phyloP scores from a whole-genome alignment of 1,140 invertebrate genomes.

The Sitodiplosis mosellana region DNA sequence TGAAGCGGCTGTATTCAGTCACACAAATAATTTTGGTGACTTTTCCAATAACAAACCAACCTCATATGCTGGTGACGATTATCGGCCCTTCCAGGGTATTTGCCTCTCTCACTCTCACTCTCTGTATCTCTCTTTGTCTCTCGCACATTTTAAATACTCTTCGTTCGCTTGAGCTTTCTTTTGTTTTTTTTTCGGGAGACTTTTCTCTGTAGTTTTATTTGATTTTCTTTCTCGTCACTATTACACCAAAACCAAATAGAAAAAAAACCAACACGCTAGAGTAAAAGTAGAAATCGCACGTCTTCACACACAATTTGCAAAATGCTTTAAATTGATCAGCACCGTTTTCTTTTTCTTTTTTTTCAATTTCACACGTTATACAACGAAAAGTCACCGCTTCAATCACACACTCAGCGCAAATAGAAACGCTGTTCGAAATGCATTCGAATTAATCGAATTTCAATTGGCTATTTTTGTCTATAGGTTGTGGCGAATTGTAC shows the following conservation, averaged over 20 bases:
- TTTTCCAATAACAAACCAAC: constrained; percentile 13
- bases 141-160: no score
- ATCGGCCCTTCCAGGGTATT: constrained; percentile 25
- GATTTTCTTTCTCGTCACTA: no score
- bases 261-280: no score
- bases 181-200: no score
- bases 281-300: no score
- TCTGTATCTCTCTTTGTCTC: no score
- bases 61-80: constrained; percentile 2
- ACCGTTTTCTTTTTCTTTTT: background rate
- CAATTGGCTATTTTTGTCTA: constrained; percentile 11
- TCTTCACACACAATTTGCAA: background rate
- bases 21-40: constrained; percentile 19
- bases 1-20: background rate
- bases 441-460: background rate
- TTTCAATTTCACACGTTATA: background rate
- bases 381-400: background rate
- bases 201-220: no score
- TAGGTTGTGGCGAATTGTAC: constrained; percentile 75
- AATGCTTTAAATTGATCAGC: background rate
- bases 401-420: background rate
- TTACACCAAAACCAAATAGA: no score
- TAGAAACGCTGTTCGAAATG: no score
- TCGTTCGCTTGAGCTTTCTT: no score
- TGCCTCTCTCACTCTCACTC: no score